Evolutionary conservation across 2,797 vertebrate genomes (phyloP).

Genomic region (Naso thynnoides): DNA sequence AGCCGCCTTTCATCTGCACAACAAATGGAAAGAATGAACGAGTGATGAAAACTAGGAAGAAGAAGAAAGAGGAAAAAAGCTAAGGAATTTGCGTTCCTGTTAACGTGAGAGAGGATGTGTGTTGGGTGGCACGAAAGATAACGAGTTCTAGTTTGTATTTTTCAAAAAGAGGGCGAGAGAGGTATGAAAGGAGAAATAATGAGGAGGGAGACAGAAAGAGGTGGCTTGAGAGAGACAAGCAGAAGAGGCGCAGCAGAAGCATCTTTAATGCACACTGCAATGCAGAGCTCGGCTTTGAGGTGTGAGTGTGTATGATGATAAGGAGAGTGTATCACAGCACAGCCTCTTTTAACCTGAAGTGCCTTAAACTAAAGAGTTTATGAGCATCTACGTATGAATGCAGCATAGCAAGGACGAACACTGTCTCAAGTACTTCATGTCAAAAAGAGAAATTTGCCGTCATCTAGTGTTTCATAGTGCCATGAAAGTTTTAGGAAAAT

Average conservation of each 20-base stretch:
- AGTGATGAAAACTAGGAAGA: conserved; percentile 36
- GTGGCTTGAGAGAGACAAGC: conserved; percentile 6
- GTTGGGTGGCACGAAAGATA: conserved; percentile 45
- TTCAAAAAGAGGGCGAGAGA: conserved; percentile 20
- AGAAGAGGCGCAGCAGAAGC: conserved; percentile 15
- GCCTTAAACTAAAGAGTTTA: background rate
- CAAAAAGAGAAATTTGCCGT: background rate
- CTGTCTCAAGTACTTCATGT: background rate
- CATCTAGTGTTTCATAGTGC: background rate
- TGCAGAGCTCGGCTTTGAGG: conserved; percentile 43
- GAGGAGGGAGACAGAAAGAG: conserved; percentile 20
- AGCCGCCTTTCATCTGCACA: conserved; percentile 61
- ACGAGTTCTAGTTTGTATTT: conserved; percentile 33
- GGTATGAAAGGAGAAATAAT: conserved; percentile 37
- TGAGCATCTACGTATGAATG: conserved; percentile 1
- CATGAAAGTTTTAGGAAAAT: background rate
- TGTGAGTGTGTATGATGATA: conserved; percentile 21
- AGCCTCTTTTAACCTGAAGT: conserved; percentile 19
- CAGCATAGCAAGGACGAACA: background rate
- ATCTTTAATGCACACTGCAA: conserved; percentile 42
- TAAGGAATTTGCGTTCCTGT: conserved; percentile 37
- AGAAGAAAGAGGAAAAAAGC: background rate
- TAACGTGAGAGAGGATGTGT: conserved; percentile 32
- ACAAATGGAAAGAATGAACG: conserved; percentile 51
- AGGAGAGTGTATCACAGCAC: conserved; percentile 8